These are phyloP conservation scores for Cataglyphis rosenhaueri DNA, from an alignment of 2,888 invertebrate genomes.

Conservation along the genomic window DNA sequence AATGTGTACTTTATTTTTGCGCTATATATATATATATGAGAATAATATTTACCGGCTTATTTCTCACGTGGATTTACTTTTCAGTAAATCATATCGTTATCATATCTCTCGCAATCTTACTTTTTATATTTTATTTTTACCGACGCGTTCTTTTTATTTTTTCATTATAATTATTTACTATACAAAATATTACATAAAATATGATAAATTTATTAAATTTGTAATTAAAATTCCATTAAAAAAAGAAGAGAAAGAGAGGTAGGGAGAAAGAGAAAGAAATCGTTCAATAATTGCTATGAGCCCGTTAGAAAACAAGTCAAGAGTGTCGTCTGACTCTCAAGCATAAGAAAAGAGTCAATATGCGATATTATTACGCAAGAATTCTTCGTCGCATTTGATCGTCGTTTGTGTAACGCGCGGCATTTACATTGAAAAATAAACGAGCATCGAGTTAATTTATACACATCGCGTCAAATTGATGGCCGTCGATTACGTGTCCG, in stretches of 20 bases:
- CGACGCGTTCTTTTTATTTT: background rate
- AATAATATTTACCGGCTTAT: background rate
- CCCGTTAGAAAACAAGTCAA: constrained; percentile 7
- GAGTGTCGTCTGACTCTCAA: background rate
- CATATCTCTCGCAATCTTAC: background rate
- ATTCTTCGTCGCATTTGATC: background rate
- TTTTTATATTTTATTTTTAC: background rate
- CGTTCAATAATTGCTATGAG: background rate
- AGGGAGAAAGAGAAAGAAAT: background rate
- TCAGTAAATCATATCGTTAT: background rate
- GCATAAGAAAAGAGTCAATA: background rate
- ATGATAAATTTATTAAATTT: background rate
- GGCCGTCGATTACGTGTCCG: background rate
- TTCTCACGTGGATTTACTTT: background rate
- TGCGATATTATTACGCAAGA: constrained; percentile 6
- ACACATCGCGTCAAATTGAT: background rate
- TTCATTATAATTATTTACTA: background rate
- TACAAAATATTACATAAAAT: background rate
- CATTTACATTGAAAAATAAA: constrained; percentile 24
- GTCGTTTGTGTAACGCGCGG: background rate
- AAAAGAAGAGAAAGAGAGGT: too few species aligned
- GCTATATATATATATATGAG: background rate
- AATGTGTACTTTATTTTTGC: background rate
- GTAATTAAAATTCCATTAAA: constrained; percentile 10
- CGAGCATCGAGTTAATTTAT: constrained; percentile 14